A percentile compares a stretch with the other conserved stretches of the same genome.
Conservation (phyloP, 2,113 vertebrate genomes). For the Chamaea fasciata region DNA sequence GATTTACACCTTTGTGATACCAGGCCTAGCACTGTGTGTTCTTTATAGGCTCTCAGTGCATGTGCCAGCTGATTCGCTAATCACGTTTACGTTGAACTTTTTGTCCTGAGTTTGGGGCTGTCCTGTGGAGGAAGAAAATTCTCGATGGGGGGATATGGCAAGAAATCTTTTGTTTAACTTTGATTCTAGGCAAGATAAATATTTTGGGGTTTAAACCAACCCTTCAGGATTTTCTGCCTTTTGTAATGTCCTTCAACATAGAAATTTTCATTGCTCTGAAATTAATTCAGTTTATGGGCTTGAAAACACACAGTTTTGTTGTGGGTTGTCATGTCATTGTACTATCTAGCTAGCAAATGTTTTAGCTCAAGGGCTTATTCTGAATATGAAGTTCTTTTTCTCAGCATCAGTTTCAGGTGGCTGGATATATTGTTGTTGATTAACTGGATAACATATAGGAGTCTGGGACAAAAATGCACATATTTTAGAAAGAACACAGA, state of each 20-base stretch:
- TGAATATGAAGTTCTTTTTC: background rate
- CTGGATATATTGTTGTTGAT: background rate
- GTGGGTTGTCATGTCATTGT: background rate
- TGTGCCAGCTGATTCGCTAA: background rate
- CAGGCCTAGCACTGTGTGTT: background rate
- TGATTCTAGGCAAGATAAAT: background rate
- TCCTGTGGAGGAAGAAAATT: rapidly evolving
- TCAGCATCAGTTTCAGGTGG: background rate
- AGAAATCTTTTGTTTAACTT: background rate
- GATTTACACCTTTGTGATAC: background rate
- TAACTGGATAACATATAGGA: background rate
- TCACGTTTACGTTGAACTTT: rapidly evolving
- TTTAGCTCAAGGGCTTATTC: background rate
- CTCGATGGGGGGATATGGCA: background rate
- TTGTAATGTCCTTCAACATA: background rate
- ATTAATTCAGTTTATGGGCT: background rate
- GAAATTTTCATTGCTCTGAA: background rate
- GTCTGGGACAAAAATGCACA: background rate
- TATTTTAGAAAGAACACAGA: background rate
- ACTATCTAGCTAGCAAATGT: background rate
- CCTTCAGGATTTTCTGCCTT: background rate
- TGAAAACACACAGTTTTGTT: background rate
- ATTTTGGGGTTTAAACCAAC: background rate
- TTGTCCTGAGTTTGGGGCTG: background rate
- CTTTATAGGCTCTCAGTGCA: background rate